These are phyloP conservation scores for Eilema caniola DNA, from an alignment of 2,888 invertebrate species.

Conservation along the genomic window DNA sequence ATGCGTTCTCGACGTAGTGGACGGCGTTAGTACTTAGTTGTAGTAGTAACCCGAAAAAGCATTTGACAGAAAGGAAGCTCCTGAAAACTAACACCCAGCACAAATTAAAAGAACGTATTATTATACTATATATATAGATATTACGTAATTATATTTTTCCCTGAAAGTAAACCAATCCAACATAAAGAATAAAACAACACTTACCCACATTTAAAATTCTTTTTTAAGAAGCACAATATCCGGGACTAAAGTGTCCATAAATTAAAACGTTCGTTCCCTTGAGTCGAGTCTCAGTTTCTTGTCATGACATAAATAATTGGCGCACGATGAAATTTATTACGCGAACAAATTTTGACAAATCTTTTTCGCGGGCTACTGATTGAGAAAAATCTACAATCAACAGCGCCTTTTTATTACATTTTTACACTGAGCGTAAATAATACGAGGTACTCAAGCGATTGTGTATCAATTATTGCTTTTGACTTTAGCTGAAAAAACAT, in stretches of 20 bases:
- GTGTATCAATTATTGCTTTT: conserved; percentile 17
- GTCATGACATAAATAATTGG: conserved; percentile 80
- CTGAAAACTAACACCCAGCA: too few species aligned
- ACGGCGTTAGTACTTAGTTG: too few species aligned
- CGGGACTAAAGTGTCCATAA: conserved; percentile 74
- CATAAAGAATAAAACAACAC: conserved; percentile 24
- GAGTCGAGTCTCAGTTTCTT: conserved; percentile 74
- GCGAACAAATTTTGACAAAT: conserved; percentile 78
- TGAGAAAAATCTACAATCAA: conserved; percentile 56
- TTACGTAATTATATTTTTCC: not conserved
- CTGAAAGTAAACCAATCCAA: not conserved
- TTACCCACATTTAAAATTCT: conserved; percentile 50
- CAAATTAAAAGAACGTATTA: not conserved
- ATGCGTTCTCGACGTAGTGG: too few species aligned
- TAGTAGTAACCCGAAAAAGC: not conserved
- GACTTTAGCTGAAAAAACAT: not conserved
- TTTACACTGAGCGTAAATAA: conserved; percentile 13
- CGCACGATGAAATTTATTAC: conserved; percentile 75
- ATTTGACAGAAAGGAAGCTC: not conserved
- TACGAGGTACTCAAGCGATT: conserved; percentile 11
- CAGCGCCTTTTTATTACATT: conserved; percentile 18
- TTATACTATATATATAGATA: too few species aligned
- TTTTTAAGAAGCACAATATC: conserved; percentile 62
- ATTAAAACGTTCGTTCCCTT: conserved; percentile 72
- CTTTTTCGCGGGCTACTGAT: conserved; percentile 51